Base-by-base conservation (phyloP, 2,797 vertebrate species). In the Microcaecilia unicolor region DNA sequence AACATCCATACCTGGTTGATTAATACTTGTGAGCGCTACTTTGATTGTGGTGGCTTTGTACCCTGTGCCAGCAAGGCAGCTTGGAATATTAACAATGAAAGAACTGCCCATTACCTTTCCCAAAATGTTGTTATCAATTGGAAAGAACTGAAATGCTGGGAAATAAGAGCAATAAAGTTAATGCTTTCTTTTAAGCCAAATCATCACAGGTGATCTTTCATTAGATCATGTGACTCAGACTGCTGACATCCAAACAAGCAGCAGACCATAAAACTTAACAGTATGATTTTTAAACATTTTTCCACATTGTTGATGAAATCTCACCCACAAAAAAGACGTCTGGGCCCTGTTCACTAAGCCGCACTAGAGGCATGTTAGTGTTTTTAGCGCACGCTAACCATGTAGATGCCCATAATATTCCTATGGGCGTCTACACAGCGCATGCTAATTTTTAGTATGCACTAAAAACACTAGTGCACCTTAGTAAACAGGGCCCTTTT, bases 131-230 rank as follows among this genome's bases (percentile, higher is more conserved):
- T 12, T 50, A 4, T 3, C 26, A 15, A 50, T 18, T 20, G 4
- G 31, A 23, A 18, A 39, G 25, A 50, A 53, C 18, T 33, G 27
- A 15, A 49, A 5, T 3, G 17, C 24, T 38, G 37, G 19, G 48
- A 49, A 14, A 18, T 34, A 17, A 37, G 10, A 36, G 36, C 6
- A 4, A 7, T 1, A 12, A 13, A 28, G 9, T 5, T n/a, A 25
- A 19, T n/a, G n/a, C n/a, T n/a, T 34, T 16, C 6, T 26, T 31
- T 19, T 19, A 2, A 9, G 3, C n/a, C 2, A 20, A 15, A n/a
- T 8, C 29, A 18, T 18, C 40, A 18, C 29, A 3, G 26, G 33
- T 19, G 8, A 30, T n/a, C 18, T 16, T 14, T 16, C 11, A 6
- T 32, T 36, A 18, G 18, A 8, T 23, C 14, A n/a, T n/a, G 6